A percentile compares a stretch with the other conserved stretches of the same genome.
Conservation (phyloP, 2,888 invertebrate species). For the Epirrhoe tristata region DNA sequence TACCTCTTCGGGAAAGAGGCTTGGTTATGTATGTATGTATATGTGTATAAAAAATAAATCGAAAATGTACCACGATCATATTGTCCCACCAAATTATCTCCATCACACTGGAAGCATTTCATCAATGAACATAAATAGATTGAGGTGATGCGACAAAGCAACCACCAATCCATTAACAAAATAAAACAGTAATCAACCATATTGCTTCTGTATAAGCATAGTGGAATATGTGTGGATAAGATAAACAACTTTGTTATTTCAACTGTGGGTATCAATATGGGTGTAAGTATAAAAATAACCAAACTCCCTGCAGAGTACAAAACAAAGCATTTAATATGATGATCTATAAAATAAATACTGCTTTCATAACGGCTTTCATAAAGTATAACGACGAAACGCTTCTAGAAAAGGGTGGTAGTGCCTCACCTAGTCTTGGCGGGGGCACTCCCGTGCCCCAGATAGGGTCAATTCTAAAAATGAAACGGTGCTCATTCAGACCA, state of each 20-base stretch:
- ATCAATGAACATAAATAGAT: background rate
- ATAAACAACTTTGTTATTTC: background rate
- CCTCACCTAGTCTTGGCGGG: no score
- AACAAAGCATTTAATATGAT: background rate
- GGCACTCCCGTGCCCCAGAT: no score
- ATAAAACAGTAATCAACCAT: constrained; percentile 12
- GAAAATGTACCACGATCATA: no score
- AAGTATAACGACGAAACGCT: no score
- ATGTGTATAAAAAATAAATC: no score
- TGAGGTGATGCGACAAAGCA: constrained; percentile 1
- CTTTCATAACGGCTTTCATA: no score
- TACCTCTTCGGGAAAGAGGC: no score
- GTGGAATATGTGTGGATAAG: background rate
- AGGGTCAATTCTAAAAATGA: no score
- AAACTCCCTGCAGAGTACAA: background rate
- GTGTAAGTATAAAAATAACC: background rate
- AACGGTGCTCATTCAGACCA: no score
- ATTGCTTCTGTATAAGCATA: constrained; percentile 9
- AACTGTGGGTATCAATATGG: background rate
- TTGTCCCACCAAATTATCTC: background rate
- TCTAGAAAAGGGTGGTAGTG: no score
- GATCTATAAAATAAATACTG: background rate
- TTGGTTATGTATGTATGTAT: no score
- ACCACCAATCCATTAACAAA: constrained; percentile 19
- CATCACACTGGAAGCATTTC: background rate